Evolutionary conservation across 2,797 vertebrate genomes (phyloP), one percentile per base, ranked within the genome.

Genomic region (Prunella strophiata): DNA sequence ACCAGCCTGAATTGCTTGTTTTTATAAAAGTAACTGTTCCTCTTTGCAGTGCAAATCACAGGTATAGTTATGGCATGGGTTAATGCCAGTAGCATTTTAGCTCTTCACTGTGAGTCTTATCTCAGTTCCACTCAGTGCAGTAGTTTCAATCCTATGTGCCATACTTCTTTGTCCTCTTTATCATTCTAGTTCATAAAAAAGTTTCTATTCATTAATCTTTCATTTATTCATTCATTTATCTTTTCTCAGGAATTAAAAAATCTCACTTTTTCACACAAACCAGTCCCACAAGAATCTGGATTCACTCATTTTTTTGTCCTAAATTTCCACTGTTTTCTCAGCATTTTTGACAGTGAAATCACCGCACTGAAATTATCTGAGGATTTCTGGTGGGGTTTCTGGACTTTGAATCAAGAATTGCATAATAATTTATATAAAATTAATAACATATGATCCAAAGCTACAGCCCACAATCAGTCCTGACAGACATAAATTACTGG

Each of bases 231-330:
- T 74, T 62, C 17, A 65, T 88, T 75, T 42, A 38, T 55, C 6
- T 85, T 72, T 67, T 43, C 19, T 61, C 13, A 30, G 20, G 10
- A 75, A 70, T 10, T 22, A 16, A 83, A 88, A 78, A 15, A 0
- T 0, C 2, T 36, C 13, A 8, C 6, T 74, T 86, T 86, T 59
- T 65, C 22, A 25, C 1, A 1, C 2, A 48, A 88, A 5, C 3
- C 13, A 71, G 27, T 61, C 6, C 10, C 15, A 71, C 57, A 26
- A 68, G 6, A 15, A 6, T 23, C 50, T 51, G 4, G 5, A 68
- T 68, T 84, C 3, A 40, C 11, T 63, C 0, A 5, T 32, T 84
- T 86, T 86, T 87, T 78, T 52, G 34, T 83, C 32, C 15, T 87
- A 45, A 66, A 67, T 67, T 89, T 58, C 29, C 21, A 13, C 18